Conservation (phyloP, 2,113 vertebrate genomes). For the Phrynosoma blainvillii region DNA sequence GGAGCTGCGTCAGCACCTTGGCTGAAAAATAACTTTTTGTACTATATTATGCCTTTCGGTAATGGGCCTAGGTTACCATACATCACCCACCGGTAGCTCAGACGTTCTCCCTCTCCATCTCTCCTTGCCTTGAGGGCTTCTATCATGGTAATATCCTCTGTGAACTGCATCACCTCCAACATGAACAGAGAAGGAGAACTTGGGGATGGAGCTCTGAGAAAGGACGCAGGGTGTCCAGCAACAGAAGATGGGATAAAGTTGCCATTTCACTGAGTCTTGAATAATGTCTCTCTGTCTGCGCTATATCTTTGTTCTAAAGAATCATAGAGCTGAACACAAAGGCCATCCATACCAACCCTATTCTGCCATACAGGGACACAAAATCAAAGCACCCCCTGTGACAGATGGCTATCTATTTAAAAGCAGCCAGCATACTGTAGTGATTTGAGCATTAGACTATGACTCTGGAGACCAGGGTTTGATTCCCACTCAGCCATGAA, state of each 20-base stretch:
- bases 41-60: conserved; percentile 63
- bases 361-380: too few species aligned
- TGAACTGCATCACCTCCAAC: background rate
- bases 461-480: too few species aligned
- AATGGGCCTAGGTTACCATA: conserved; percentile 20
- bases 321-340: too few species aligned
- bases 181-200: too few species aligned
- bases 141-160: conserved; percentile 47
- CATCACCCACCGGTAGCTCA: conserved; percentile 29
- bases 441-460: too few species aligned
- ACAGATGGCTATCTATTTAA: too few species aligned
- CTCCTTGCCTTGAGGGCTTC: background rate
- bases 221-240: background rate
- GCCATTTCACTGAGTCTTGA: background rate
- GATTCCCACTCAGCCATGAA: too few species aligned
- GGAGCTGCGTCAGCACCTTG: conserved; percentile 75
- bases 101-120: conserved; percentile 30
- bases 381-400: too few species aligned
- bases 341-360: too few species aligned
- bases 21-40: conserved; percentile 59
- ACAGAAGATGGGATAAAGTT: background rate
- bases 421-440: too few species aligned
- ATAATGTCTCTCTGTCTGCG: background rate
- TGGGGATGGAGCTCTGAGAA: background rate
- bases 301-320: too few species aligned